Evolutionary conservation across 2,888 invertebrate genomes (phyloP).

Genomic region (Eumacrocentrus americanus): DNA sequence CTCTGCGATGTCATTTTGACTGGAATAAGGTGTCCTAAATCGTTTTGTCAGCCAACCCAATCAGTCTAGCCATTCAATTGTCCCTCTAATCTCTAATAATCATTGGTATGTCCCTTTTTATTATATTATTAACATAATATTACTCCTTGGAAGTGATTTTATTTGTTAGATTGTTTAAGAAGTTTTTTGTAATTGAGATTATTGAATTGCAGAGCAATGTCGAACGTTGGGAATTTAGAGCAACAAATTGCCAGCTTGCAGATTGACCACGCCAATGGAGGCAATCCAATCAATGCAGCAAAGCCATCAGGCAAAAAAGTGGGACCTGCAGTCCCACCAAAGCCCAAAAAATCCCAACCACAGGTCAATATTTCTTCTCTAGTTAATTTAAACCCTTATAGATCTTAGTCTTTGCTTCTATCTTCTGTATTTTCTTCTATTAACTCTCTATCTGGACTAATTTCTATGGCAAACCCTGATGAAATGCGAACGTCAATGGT

Average conservation of each 20-base stretch:
- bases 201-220: constrained; percentile 41
- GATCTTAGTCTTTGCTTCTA: constrained; percentile 6
- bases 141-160: too few species aligned
- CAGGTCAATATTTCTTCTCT: constrained; percentile 65
- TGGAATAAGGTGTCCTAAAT: too few species aligned
- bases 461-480: background rate
- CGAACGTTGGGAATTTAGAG: constrained; percentile 70
- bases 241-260: constrained; percentile 75
- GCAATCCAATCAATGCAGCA: constrained; percentile 48
- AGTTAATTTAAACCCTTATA: too few species aligned
- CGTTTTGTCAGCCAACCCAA: too few species aligned
- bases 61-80: too few species aligned
- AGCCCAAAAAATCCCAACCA: constrained; percentile 70
- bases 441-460: background rate
- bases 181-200: background rate
- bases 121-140: too few species aligned
- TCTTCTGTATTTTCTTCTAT: background rate
- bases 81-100: too few species aligned
- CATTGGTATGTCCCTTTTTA: too few species aligned
- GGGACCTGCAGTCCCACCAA: constrained; percentile 82
- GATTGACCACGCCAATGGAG: constrained; percentile 62
- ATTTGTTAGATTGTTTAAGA: too few species aligned
- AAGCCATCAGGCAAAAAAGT: constrained; percentile 68
- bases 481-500: constrained; percentile 23
- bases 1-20: constrained; percentile 2